Conservation (phyloP, 2,797 vertebrate genomes). For the Cercopithecus petaurista region DNA sequence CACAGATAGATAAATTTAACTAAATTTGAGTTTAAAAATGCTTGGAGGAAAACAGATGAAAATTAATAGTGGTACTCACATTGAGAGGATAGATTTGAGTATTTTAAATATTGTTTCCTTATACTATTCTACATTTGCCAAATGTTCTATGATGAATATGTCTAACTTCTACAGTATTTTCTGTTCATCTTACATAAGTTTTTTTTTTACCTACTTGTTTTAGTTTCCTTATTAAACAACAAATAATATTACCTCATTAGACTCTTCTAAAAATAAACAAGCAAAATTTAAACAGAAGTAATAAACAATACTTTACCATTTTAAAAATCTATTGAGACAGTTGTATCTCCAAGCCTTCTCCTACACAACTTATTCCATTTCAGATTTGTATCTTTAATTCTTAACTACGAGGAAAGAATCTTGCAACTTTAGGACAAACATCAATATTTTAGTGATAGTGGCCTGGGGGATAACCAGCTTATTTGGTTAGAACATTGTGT, state of each 20-base stretch:
- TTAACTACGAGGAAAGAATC: not conserved
- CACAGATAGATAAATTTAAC: not conserved
- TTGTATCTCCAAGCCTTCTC: not conserved
- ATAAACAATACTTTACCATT: not conserved
- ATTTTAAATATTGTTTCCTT: not conserved
- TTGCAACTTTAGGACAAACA: not conserved
- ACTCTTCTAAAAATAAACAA: not conserved
- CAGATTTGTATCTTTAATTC: not conserved
- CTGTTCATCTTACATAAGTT: not conserved
- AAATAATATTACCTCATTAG: not conserved
- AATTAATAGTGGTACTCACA: not conserved
- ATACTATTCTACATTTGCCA: not conserved
- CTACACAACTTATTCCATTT: not conserved
- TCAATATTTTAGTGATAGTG: not conserved
- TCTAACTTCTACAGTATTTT: not conserved
- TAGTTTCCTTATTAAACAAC: not conserved
- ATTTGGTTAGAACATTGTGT: not conserved
- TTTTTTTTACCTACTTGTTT: not conserved
- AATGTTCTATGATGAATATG: not conserved
- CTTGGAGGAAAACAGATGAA: not conserved
- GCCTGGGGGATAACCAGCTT: not conserved
- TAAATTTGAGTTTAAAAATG: not conserved
- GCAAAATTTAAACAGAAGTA: not conserved
- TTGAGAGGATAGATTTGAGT: not conserved
- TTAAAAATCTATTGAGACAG: not conserved